These are phyloP conservation scores for Pitangus sulphuratus DNA, from an alignment of 2,797 vertebrate genomes.

Conservation along the genomic window DNA sequence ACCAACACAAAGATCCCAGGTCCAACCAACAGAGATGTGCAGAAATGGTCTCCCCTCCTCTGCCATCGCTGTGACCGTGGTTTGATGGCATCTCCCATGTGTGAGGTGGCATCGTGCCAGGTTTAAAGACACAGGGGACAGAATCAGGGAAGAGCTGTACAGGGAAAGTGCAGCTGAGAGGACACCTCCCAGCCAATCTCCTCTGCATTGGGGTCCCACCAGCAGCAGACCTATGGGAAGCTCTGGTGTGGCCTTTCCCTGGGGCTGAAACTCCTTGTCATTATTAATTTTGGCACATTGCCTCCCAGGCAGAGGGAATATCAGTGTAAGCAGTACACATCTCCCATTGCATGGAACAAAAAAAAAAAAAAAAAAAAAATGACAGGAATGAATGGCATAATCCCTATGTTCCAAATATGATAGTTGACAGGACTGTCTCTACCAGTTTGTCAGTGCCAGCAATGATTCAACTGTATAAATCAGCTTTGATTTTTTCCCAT, in stretches of 20 bases:
- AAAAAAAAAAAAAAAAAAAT: neutral
- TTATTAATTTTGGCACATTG: neutral
- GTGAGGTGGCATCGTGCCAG: neutral
- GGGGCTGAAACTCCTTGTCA: neutral
- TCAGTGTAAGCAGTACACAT: neutral
- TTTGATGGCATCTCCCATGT: neutral
- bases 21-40: neutral
- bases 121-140: neutral
- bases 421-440: neutral
- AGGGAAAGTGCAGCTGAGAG: neutral
- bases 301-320: neutral
- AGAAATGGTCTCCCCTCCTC: neutral
- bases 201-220: neutral
- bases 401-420: neutral
- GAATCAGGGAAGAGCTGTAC: neutral
- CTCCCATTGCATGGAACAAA: neutral
- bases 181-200: fast-evolving
- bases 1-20: neutral
- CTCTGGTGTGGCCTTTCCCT: neutral
- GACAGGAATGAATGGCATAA: neutral
- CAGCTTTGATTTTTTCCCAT: constrained; percentile 29
- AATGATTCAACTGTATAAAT: neutral
- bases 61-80: fast-evolving
- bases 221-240: neutral
- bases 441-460: neutral